Evolutionary conservation across 2,113 vertebrate genomes (phyloP), one percentile per base, ranked within the genome.

Genomic region (Pteronura brasiliensis): DNA sequence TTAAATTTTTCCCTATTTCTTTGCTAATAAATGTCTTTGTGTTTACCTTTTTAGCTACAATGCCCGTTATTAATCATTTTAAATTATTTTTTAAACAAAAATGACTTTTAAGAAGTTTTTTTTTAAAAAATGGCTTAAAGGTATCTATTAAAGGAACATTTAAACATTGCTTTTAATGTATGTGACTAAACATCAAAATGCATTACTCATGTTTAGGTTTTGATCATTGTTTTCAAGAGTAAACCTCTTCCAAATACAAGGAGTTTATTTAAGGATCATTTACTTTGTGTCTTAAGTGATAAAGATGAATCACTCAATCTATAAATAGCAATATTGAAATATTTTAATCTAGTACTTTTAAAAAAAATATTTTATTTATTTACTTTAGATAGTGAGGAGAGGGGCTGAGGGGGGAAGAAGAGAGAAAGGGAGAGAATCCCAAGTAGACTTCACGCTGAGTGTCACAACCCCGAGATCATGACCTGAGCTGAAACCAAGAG

Each of bases 21-120:
- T 98, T 97, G 95, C 97, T 98, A 98, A 98, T 98, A 98, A 98
- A 97, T 98, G 94, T 98, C 97, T 98, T 97, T 88, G 61, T 98
- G 87, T 98, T 99, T 98, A 98, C 96, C 85, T 98, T 98, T 98
- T 98, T 96, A 96, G 72, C 95, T 97, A 97, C 61, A 98, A 52
- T 97, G 87, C 84, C 88, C 97, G 97, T 98, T 98, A 98, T 98
- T 98, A 98, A 97, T 98, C 96, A 98, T 18, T 93, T 98, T 92
- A 98, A 97, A 98, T 98, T 98, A 98, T 98, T 98, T 97, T 98
- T 98, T 88, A 97, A 85, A 90, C 74, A 97, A 96, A 95, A 97
- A 95, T 91, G 55, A 96, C 15, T 92, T 92, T 89, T 97, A 88
- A 95, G 55, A 96, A 97, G 55, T 94, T 88, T 80, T 95, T 98